Conservation (phyloP, 1,140 invertebrate species). For the Conus ventricosus region DNA sequence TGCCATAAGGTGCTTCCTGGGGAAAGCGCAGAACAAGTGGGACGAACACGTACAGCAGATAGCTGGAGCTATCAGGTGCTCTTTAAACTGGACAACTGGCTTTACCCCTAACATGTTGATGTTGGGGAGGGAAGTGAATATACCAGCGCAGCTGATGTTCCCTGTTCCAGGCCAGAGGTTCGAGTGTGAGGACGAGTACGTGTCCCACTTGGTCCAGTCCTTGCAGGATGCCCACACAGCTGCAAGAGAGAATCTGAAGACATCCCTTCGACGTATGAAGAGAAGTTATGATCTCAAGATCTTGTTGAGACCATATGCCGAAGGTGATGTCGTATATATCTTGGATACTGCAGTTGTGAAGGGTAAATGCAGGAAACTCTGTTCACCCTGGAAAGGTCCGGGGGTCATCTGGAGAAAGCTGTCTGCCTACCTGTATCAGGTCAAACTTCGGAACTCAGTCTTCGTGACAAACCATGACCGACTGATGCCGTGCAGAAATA, state of each 20-base stretch:
- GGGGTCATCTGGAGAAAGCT: neutral
- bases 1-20: slow-evolving; percentile 37
- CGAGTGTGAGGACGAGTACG: neutral
- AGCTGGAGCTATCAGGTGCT: slow-evolving; percentile 26
- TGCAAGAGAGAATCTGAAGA: neutral
- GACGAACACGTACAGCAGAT: slow-evolving; percentile 40
- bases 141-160: slow-evolving; percentile 28
- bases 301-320: neutral
- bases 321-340: neutral
- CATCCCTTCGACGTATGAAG: neutral
- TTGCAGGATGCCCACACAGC: neutral
- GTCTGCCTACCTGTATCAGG: neutral
- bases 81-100: slow-evolving; percentile 29
- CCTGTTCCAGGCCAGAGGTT: neutral
- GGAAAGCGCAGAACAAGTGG: slow-evolving; percentile 35
- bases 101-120: slow-evolving; percentile 46
- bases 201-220: neutral
- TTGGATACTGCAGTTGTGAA: neutral
- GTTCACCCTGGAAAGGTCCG: neutral
- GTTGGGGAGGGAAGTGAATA: slow-evolving; percentile 43
- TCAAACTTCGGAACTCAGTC: neutral
- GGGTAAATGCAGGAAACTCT: neutral
- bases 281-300: neutral
- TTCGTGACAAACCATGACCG: neutral
- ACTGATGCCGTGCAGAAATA: neutral